Base-by-base conservation (phyloP, 2,113 vertebrate genomes). In the Scomber japonicus region DNA sequence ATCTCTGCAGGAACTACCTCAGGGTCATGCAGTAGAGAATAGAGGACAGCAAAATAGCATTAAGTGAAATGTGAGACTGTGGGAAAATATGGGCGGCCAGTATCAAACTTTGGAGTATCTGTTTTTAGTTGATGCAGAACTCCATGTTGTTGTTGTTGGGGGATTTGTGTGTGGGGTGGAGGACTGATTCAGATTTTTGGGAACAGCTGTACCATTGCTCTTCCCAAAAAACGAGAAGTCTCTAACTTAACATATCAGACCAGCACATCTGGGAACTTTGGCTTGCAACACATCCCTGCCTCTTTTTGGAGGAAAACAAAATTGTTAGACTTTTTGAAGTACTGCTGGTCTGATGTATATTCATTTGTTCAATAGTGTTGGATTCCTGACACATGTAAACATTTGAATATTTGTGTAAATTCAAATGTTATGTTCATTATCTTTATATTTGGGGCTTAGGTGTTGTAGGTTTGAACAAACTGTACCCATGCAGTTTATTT, bases 61-160 rank as follows among this genome's bases (percentile, higher is more conserved):
- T 14, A 53, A 53, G 60, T n/a, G 44, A 80, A 71, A 73, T 27
- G n/a, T 78, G 44, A 75, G 60, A 59, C 57, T 45, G 45, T 35
- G 60, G 63, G 54, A 57, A 61, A 67, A 60, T 50, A 71, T 44
- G 50, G 71, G 71, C 21, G n/a, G 12, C 80, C 54, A n/a, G 49
- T 62, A 79, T 79, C n/a, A 44, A 65, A 35, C 50, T 3, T 27
- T 21, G 17, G 27, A 50, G 10, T 59, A 40, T 62, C 13, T 83
- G 86, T 90, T 86, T 44, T 84, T 11, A 75, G 45, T 71, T 55
- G 44, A 74, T 72, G 59, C 64, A 84, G 46, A 40, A 11, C 4
- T 61, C n/a, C 24, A 27, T 86, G 64, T 78, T 88, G 73, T 75
- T 64, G 56, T 55, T 83, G 60, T 17, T 54, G 53, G 9, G 17